phyloP scores from a whole-genome alignment of 2,113 vertebrate genomes.

The Actinemys pallida region DNA sequence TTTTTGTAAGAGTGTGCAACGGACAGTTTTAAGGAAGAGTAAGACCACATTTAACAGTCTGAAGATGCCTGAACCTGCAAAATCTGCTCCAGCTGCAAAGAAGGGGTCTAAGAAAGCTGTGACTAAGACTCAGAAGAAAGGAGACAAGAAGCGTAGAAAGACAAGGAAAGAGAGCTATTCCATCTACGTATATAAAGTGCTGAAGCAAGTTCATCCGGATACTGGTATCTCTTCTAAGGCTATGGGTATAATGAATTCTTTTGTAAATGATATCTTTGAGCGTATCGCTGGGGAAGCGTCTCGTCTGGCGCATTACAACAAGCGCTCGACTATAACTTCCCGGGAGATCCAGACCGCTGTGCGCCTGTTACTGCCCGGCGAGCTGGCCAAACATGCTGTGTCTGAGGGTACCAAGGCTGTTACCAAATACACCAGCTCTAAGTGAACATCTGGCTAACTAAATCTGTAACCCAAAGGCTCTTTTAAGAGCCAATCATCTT shows the following conservation, averaged over 20 bases:
- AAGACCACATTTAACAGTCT: background rate
- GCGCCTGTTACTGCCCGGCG: background rate
- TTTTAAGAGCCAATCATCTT: slow-evolving; percentile 86
- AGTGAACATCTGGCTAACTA: background rate
- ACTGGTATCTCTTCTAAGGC: slow-evolving; percentile 82
- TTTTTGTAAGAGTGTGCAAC: rapidly evolving
- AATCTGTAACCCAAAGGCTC: slow-evolving; percentile 80
- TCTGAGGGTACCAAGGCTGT: slow-evolving; percentile 84
- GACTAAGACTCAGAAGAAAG: slow-evolving; percentile 82
- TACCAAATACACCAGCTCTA: slow-evolving; percentile 85
- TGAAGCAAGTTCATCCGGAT: slow-evolving; percentile 87
- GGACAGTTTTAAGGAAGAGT: background rate
- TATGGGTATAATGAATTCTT: slow-evolving; percentile 74
- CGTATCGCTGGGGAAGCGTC: slow-evolving; percentile 64
- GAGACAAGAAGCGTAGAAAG: slow-evolving; percentile 78
- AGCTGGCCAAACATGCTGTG: slow-evolving; percentile 72
- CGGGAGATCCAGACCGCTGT: slow-evolving; percentile 32
- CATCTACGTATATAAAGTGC: slow-evolving; percentile 82
- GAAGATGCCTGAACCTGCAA: slow-evolving; percentile 67
- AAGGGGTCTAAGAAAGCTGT: slow-evolving; percentile 84
- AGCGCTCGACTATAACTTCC: slow-evolving; percentile 76
- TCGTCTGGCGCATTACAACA: slow-evolving; percentile 77
- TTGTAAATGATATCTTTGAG: slow-evolving; percentile 77
- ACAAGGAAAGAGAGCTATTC: slow-evolving; percentile 82
- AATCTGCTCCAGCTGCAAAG: slow-evolving; percentile 77